Base-by-base conservation (phyloP, 2,888 invertebrate genomes). In the Drosophila mimica region DNA sequence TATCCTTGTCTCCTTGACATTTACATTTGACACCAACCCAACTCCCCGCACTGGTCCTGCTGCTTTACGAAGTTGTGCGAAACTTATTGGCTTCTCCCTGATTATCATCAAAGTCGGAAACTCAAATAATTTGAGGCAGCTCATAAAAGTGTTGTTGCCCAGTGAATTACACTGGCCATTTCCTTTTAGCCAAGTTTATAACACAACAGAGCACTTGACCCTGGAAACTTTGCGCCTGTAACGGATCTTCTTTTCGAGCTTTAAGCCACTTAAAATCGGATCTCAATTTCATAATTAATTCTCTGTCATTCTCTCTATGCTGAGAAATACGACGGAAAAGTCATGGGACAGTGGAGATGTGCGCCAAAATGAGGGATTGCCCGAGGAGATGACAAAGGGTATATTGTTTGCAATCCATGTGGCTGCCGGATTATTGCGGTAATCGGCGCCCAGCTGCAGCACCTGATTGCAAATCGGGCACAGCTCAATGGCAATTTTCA, bases 401-500 rank as follows among this genome's bases (percentile, higher is more conserved):
- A 95, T 94, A 30, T 95, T 94, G 30, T 94, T 93, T 0, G 96
- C 94, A 66, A 97, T 94, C 33, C 96, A 94, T 3, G 93, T 89
- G 46, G 94, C 94, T 0, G 95, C 94, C 0, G 97, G 97, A 93
- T 97, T 97, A 92, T 97, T 97, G 17, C 97, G 94, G 28, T 96
- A 92, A 91, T 97, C 97, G 2, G 94, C 92, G 2, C 96, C 95
- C 31, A 97, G 93, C 70, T 94, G 95, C 49, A 97, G 92, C 8
- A 96, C 95, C 90, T 96, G 95, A 92, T 97, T 97, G 0, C 97
- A 97, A 74, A 97, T 95, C 0, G 97, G 96, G 91, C 96, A 96
- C 0, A 97, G 94, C 93, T 97, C 97, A 33, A 97, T 92, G 0
- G 96, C 96, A 34, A 97, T 96, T 33, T 94, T 92, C 25, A 93